Conservation (phyloP, 1,140 invertebrate genomes). For the Cylas formicarius region DNA sequence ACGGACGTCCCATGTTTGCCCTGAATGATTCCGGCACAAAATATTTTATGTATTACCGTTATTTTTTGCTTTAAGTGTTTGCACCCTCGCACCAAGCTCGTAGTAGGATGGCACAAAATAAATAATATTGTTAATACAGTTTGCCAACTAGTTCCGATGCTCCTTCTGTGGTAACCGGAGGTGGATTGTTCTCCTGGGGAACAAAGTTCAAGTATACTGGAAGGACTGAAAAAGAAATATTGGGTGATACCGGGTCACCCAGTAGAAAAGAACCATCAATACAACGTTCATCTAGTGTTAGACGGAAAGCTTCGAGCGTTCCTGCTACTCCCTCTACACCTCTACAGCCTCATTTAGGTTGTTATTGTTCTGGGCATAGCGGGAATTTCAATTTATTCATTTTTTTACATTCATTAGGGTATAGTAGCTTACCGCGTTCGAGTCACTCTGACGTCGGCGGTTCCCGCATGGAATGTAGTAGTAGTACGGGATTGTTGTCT, state of each 20-base stretch:
- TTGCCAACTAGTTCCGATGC: conserved; percentile 81
- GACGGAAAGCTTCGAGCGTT: conserved; percentile 73
- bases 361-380: background rate
- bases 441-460: conserved; percentile 66
- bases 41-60: too few species aligned
- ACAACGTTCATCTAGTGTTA: conserved; percentile 53
- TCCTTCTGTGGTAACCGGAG: conserved; percentile 78
- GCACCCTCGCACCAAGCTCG: too few species aligned
- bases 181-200: conserved; percentile 90
- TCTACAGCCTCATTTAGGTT: conserved; percentile 54
- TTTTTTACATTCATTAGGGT: conserved; percentile 48
- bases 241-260: conserved; percentile 59
- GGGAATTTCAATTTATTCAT: background rate
- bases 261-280: conserved; percentile 53
- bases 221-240: conserved; percentile 78
- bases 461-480: conserved; percentile 46
- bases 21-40: too few species aligned
- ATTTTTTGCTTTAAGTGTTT: too few species aligned
- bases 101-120: too few species aligned
- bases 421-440: conserved; percentile 73
- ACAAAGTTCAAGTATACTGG: conserved; percentile 90
- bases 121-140: conserved; percentile 45
- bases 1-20: too few species aligned
- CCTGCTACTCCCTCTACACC: conserved; percentile 79
- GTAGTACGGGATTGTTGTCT: conserved; percentile 47